Evolutionary conservation across 2,113 vertebrate species (phyloP).

Genomic region (Pleuronectes platessa): DNA sequence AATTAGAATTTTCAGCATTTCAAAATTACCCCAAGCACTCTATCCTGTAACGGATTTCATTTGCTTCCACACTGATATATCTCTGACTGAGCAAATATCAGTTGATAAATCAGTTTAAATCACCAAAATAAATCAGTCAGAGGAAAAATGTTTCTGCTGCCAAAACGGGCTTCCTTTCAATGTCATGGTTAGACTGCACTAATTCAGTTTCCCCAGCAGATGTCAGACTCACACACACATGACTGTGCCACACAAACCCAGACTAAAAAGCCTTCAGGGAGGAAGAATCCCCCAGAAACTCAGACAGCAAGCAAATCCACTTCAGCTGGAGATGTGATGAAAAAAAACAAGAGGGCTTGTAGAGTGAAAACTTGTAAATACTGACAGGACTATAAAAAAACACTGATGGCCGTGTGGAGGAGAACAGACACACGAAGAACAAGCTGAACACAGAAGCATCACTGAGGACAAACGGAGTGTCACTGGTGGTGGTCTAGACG

Average conservation of each 20-base stretch:
- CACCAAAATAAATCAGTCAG: too few relatives aligned
- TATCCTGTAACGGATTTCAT: too few relatives aligned
- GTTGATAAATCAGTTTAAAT: too few relatives aligned
- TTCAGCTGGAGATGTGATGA: constrained; percentile 31
- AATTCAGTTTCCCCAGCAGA: constrained; percentile 49
- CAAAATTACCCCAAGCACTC: too few relatives aligned
- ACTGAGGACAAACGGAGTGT: constrained; percentile 16
- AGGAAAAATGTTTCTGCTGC: too few relatives aligned
- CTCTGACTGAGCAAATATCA: too few relatives aligned
- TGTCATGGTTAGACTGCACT: constrained; percentile 43
- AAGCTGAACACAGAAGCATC: constrained; percentile 1
- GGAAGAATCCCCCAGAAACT: constrained; percentile 42
- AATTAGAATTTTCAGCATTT: too few relatives aligned
- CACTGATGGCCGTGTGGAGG: constrained; percentile 10
- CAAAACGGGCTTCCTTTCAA: too few relatives aligned
- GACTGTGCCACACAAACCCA: constrained; percentile 10
- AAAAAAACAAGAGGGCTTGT: constrained; percentile 15
- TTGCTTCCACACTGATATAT: too few relatives aligned
- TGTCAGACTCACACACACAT: constrained; percentile 63
- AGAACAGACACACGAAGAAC: not conserved
- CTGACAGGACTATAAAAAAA: constrained; percentile 12
- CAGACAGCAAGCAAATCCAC: constrained; percentile 43
- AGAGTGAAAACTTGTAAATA: constrained; percentile 27
- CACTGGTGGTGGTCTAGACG: constrained; percentile 35
- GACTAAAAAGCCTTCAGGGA: constrained; percentile 38